Evolutionary conservation across 92 coral and sea anemone genomes (phyloP), one percentile per base, ranked within the genome.

Genomic region (Bergia puertoricense): DNA sequence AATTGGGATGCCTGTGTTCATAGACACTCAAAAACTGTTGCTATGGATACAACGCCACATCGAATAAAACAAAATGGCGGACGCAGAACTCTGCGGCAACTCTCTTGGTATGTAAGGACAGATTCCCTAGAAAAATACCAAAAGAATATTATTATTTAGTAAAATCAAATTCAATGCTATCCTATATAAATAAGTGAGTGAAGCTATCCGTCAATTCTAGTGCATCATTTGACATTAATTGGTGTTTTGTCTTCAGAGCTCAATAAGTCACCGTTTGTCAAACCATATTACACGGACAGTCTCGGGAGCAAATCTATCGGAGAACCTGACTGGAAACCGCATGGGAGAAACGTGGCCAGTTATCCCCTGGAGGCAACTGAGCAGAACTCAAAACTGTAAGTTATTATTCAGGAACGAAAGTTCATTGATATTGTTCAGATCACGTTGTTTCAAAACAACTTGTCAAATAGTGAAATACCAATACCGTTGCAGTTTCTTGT

Each of bases 241-340:
- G 22, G 37, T 76, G 13, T 30, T 41, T 57, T 65, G 11, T 37
- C 16, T 67, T 46, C 81, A 65, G 90, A 56, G n/a, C 71, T 82
- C 40, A 41, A 76, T n/a, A 83, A 81, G n/a, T 48, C 8, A 54
- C 93, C 93, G 37, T n/a, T 75, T 15, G 79, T 90, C 23, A 95
- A 91, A 76, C 98, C 98, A 4, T 93, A 95, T 74, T 95, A 90
- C 69, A 51, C n/a, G 69, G 93, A 88, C 86, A 94, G 95, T 8
- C 92, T 88, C 86, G 99, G 99, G 8, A 94, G 95, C 86, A 93
- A 86, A 44, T 94, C 99, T 18, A 92, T 96, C 46, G 99, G 99
- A 41, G 99, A 96, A 79, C 99, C 99, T 45, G 75, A 90, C 74
- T 96, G 99, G 99, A 92, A 92, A 67, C 99, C 99, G 22, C 99